Evolutionary conservation across 2,113 vertebrate species (phyloP), one percentile per base, ranked within the genome.

Genomic region (Odocoileus virginianus): DNA sequence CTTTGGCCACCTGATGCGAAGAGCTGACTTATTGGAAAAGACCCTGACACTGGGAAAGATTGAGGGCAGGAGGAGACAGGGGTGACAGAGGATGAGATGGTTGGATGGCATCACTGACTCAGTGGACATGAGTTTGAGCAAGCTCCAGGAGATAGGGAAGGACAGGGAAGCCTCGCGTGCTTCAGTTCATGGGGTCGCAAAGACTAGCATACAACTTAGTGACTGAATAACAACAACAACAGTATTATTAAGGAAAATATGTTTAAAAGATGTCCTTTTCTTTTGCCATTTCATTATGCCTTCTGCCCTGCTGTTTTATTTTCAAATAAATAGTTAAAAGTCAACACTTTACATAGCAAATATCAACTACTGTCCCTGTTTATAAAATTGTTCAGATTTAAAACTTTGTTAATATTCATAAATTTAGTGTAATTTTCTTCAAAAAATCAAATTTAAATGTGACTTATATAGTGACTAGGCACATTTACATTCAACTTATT

Each of bases 401-500:
- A 98, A 81, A 47, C 60, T 50, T 84, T 97, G 79, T 95, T 98
- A 89, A n/a, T 85, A 95, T 50, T 97, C 50, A 86, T 92, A 45
- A 95, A 79, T 17, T 78, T 91, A 98, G 71, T 95, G 6, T 40
- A 90, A 91, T 81, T 36, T 97, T 83, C 30, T 54, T n/a, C 2
- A 61, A 91, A 98, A 74, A 97, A 45, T 96, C 45, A 43, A 54
- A 25, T 61, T 94, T 85, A 96, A 91, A n/a, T 5, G 1, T 96
- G 95, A 92, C 36, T 74, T 87, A 97, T 76, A 95, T 40, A 82
- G 8, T 97, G 83, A 98, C 76, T 94, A 98, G 91, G 87, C 89
- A 23, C 67, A 91, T 97, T 97, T 98, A 79, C 92, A 43, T 96
- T 95, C 87, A 98, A 21, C 71, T 87, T 95, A 86, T 97, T 58